Conservation (phyloP, 1,140 invertebrate species). For the Musca vetustissima region DNA sequence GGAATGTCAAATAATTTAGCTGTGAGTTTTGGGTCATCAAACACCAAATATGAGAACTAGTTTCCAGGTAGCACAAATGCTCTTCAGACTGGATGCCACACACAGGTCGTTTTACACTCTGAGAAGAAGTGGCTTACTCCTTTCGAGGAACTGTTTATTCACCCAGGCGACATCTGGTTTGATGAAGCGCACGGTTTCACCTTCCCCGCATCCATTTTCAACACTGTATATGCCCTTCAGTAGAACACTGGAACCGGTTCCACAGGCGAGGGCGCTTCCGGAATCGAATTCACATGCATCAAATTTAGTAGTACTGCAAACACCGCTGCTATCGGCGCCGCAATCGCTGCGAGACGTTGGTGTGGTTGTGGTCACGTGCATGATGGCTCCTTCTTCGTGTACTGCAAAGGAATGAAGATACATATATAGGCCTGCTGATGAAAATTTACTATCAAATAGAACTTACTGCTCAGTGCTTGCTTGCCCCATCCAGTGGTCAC, state of each 20-base stretch:
- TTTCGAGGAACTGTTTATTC: constrained; percentile 45
- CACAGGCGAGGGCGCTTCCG: constrained; percentile 76
- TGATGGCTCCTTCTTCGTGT: constrained; percentile 69
- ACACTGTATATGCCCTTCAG: constrained; percentile 75
- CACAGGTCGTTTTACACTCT: constrained; percentile 37
- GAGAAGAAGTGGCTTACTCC: constrained; percentile 46
- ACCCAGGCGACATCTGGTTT: constrained; percentile 54
- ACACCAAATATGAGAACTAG: not conserved
- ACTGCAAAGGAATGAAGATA: constrained; percentile 48
- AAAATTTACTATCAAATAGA: not conserved
- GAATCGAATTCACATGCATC: constrained; percentile 70
- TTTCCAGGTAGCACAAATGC: not conserved
- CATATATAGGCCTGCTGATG: not conserved
- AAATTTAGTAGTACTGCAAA: constrained; percentile 59
- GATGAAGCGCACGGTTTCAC: constrained; percentile 46
- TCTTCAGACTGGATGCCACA: not conserved
- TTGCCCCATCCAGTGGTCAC: constrained; percentile 83
- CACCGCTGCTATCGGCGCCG: constrained; percentile 39
- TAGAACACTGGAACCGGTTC: constrained; percentile 67
- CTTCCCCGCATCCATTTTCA: constrained; percentile 64
- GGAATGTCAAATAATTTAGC: constrained; percentile 16
- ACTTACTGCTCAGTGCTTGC: constrained; percentile 72
- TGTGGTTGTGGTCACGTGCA: constrained; percentile 73
- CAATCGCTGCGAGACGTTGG: constrained; percentile 53
- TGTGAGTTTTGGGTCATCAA: not conserved